Evolutionary conservation across 2,113 vertebrate species (phyloP), one percentile per base, ranked within the genome.

Genomic region (Trinectes maculatus): DNA sequence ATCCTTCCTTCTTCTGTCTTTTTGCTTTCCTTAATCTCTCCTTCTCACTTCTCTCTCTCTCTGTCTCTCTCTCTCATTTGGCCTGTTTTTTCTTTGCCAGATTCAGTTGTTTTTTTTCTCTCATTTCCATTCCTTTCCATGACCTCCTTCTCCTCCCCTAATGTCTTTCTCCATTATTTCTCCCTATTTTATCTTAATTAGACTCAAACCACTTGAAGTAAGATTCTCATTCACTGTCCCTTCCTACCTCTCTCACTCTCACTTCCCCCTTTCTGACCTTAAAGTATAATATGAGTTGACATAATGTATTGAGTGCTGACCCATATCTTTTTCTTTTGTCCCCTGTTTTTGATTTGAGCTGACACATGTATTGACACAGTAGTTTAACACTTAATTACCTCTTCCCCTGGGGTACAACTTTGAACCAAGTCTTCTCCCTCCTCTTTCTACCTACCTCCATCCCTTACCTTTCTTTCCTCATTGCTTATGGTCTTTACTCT

Each of bases 301-400:
- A 49, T 33, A 25, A n/a, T 55, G 40, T 72, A 75, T 74, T 34
- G 70, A 74, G 33, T 72, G 44, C 71, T 58, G 71, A 65, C 65
- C 73, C 46, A 60, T 28, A 24, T 42, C 39, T 58, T 44, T 28
- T 22, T 24, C 33, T 40, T 48, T 47, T 22, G 42, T 37, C 62
- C 55, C 40, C 53, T 53, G 36, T 37, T 56, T 68, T 44, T 60
- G 67, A 80, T 83, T 31, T 43, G 34, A 65, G 72, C 54, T 66
- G 82, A 78, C 73, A 34, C 19, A 8, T 69, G 67, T 83, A 86
- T 87, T 71, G 84, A 82, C 73, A 74, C 55, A 59, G 53, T 77
- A 63, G 71, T 85, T 85, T 83, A 84, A 83, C 58, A 76, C 76
- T 80, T 82, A 78, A 88, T 87, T 80, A 77, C 61, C 33, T 78